Evolutionary conservation across 1,140 invertebrate genomes (phyloP), one percentile per base, ranked within the genome.

Genomic region (silkworm (Bombyx mori)): DNA sequence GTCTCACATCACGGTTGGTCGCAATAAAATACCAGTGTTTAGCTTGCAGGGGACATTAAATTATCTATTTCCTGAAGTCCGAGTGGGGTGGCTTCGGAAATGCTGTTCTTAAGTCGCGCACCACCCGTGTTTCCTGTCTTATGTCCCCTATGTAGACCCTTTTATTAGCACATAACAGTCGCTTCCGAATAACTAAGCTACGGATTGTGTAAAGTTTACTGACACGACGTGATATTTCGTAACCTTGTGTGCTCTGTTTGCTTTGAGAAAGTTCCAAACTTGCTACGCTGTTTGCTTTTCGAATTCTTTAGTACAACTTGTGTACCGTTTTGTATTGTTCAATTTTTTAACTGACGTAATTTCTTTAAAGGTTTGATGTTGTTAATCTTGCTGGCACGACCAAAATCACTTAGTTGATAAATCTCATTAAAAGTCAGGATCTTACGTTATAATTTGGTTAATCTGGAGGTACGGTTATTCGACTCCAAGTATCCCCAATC

Each of bases 101-200:
- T 61, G 64, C 70, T 66, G 70, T 71, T 80, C 76, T 82, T 82
- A 82, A 79, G 58, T 71, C 67, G 71, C 69, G 71, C 79, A 76
- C 74, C 71, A 54, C 58, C 72, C 79, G 73, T 80, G 69, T 61
- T 75, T 82, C 79, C 79, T 79, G 79, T 71, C 63, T 58, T 60
- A 56, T 67, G 73, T 71, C 71, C 68, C 76, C 70, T 68, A 59
- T 52, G 68, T 62, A 68, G 65, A 65, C 62, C 61, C 65, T 52
- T 49, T 68, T 71, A 66, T 75, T 75, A 74, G 61, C 72, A 72
- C 71, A 71, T 63, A 2, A 56, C 47, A 9, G 50, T 9, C 22
- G 50, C 8, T 35, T 59, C 52, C 12, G 44, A 10, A 44, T 42
- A 44, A 43, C 42, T 54, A 43, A 45, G n/a, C n/a, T 18, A 54